Base-by-base conservation (phyloP, 2,113 vertebrate genomes). In the Origma solitaria region DNA sequence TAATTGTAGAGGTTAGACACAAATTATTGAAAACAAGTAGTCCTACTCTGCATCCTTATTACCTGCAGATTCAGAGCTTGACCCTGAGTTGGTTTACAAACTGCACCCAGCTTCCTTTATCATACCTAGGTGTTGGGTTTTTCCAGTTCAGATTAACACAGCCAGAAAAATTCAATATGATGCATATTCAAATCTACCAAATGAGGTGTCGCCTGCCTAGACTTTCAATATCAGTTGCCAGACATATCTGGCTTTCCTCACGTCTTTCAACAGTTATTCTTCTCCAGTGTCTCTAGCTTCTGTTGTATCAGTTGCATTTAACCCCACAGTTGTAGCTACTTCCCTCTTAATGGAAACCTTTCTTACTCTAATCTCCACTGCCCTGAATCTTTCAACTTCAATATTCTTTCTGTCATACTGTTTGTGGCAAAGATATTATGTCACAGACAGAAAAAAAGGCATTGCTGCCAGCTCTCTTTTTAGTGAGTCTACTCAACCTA, bases 351-450 rank as follows among this genome's bases (percentile, higher is more conserved):
- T 81, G 82, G 86, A 88, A 93, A 86, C 31, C 66, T 86, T 92
- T 94, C 88, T 92, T 94, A 49, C 33, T 83, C 69, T 94, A 92
- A 88, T 96, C 72, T 91, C n/a, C 64, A 28, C 30, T 91, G 86
- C 69, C 69, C 91, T 71, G 64, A 94, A 95, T 95, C 81, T 94
- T 91, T 96, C 92, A 95, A 78, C 79, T 93, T 94, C 90, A 93
- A 58, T 97, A 94, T 92, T 92, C 51, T 86, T 88, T 81, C 76
- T 94, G 72, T 88, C 49, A 3, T n/a, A 64, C 25, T 83, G 24
- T 92, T 93, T 93, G 77, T 81, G 76, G 82, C 21, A 86, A 88
- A 92, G 45, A 70, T 23, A 62, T 77, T 42, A 44, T 53, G 76
- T 68, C 68, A 78, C 30, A 73, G 10, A 56, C 17, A 90, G 33